A percentile compares a stretch with the other conserved stretches of the same genome.
phyloP scores from a whole-genome alignment of 2,888 invertebrate genomes.

The Scaptomyza parva region DNA sequence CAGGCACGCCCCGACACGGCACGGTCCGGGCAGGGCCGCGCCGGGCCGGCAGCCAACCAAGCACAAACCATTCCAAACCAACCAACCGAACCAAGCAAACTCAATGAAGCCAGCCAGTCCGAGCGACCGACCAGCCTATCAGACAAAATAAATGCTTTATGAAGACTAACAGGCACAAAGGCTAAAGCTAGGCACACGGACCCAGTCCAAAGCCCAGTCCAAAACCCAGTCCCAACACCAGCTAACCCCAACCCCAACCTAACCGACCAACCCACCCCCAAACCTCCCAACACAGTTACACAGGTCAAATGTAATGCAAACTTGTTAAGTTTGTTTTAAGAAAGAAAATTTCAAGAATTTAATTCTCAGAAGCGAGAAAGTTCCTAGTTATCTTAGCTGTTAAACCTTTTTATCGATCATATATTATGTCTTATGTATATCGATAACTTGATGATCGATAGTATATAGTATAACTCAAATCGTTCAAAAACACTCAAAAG shows the following conservation, averaged over 20 bases:
- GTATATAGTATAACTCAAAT: no score
- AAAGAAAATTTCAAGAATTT: neutral
- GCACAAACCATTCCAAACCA: no score
- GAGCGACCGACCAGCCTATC: conserved; percentile 71
- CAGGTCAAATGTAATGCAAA: neutral
- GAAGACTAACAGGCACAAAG: conserved; percentile 15
- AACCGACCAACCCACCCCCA: neutral
- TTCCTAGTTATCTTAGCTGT: no score
- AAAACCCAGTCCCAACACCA: no score
- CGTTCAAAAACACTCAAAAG: no score
- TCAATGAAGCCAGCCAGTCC: conserved; percentile 49
- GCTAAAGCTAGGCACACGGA: conserved; percentile 28
- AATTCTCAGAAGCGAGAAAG: no score
- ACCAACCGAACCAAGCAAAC: conserved; percentile 35
- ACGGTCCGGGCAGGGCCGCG: no score
- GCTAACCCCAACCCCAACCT: neutral
- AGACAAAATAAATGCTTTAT: conserved; percentile 47
- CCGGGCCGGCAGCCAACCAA: conserved; percentile 43
- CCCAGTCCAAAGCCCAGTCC: conserved; percentile 45
- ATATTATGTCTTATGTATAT: neutral
- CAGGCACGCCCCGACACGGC: conserved; percentile 76
- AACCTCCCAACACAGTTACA: neutral
- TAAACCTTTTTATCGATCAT: no score
- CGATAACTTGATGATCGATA: neutral
- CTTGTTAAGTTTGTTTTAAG: neutral